Evolutionary conservation across 1,140 invertebrate species (phyloP).

Genomic region (Ips nitidus): DNA sequence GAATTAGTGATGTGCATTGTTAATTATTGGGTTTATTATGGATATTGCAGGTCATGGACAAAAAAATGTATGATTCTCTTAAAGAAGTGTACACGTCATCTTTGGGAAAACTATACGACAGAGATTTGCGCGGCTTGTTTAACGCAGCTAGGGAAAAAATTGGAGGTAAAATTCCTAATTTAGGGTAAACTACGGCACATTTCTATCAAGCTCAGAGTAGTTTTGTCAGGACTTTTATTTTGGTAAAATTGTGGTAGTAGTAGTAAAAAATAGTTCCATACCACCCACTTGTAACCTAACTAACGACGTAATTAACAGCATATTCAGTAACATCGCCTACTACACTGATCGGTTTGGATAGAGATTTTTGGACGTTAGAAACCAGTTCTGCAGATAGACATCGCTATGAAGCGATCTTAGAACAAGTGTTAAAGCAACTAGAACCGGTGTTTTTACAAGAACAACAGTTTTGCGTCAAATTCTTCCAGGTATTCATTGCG

Average conservation of each 20-base stretch:
- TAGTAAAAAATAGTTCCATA: background rate
- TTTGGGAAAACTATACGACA: slow-evolving; percentile 81
- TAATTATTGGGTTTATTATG: no score
- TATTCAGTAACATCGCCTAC: slow-evolving; percentile 44
- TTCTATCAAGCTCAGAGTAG: background rate
- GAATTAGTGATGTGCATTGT: no score
- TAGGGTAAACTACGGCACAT: background rate
- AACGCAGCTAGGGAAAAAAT: slow-evolving; percentile 47
- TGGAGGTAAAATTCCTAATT: slow-evolving; percentile 33
- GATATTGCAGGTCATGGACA: slow-evolving; percentile 70
- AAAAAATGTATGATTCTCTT: slow-evolving; percentile 76
- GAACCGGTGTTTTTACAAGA: slow-evolving; percentile 92
- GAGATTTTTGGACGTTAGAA: slow-evolving; percentile 59
- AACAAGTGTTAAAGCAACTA: slow-evolving; percentile 82
- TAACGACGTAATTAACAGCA: slow-evolving; percentile 24
- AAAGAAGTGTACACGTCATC: slow-evolving; percentile 78
- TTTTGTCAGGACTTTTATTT: no score
- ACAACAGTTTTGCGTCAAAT: slow-evolving; percentile 93
- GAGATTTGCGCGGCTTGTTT: slow-evolving; percentile 63
- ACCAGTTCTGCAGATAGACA: slow-evolving; percentile 59
- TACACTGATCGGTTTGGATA: slow-evolving; percentile 63
- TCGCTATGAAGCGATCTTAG: slow-evolving; percentile 72
- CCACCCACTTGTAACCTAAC: background rate
- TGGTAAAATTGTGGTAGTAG: no score
- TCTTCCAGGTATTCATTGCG: slow-evolving; percentile 68